Evolutionary conservation across 2,797 vertebrate species (phyloP).

Genomic region (Lacerta viridis): DNA sequence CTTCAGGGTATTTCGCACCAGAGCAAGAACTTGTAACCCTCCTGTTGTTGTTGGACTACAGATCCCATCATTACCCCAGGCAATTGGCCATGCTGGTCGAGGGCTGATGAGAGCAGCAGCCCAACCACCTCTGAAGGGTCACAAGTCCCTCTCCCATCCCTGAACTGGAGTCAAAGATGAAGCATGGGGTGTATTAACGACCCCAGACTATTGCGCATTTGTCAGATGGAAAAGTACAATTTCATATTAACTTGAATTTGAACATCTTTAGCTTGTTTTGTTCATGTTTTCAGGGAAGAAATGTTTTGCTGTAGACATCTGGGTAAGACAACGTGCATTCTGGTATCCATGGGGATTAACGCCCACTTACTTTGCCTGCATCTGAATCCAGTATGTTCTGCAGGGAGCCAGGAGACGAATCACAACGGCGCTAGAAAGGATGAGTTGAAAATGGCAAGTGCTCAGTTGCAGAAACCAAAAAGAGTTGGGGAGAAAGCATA

Average conservation of each 20-base stretch:
- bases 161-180: background rate
- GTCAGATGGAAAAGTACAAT: background rate
- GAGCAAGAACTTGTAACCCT: too few relatives aligned
- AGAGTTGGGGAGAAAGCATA: constrained; percentile 45
- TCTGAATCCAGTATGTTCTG: constrained; percentile 72
- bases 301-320: background rate
- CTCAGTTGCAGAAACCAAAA: constrained; percentile 30
- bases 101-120: too few relatives aligned
- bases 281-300: background rate
- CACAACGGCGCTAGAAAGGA: constrained; percentile 78
- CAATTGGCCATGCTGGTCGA: too few relatives aligned
- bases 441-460: constrained; percentile 33
- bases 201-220: background rate
- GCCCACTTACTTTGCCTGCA: constrained; percentile 83
- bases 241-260: background rate
- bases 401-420: constrained; percentile 77
- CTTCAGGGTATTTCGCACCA: background rate
- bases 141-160: too few relatives aligned
- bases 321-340: background rate
- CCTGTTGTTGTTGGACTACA: too few relatives aligned
- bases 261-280: background rate
- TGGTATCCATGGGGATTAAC: constrained; percentile 45
- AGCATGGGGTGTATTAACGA: background rate
- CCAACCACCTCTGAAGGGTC: too few relatives aligned
- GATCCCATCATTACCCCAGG: too few relatives aligned